Evolutionary conservation across 2,888 invertebrate species (phyloP).

Genomic region (Busseola fusca): DNA sequence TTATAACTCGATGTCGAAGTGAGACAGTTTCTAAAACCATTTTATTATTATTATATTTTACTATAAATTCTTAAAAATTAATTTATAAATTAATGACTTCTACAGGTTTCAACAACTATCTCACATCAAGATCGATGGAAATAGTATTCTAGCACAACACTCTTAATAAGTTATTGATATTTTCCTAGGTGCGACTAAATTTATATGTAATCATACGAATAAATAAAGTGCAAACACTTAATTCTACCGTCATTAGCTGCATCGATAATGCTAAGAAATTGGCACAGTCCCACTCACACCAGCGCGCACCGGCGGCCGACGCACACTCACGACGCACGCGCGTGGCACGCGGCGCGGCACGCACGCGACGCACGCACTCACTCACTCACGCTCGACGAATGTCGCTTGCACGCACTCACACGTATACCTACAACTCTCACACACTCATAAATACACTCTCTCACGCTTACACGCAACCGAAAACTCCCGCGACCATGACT

Average conservation of each 20-base stretch:
- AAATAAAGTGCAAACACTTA: conserved; percentile 90
- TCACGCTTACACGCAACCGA: conserved; percentile 69
- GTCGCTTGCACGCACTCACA: conserved; percentile 54
- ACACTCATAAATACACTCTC: conserved; percentile 55
- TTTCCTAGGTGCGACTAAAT: conserved; percentile 89
- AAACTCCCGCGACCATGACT: conserved; percentile 73
- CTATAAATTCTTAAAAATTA: conserved; percentile 88
- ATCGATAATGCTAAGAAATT: conserved; percentile 86
- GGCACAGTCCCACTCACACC: conserved; percentile 87
- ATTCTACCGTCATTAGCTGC: conserved; percentile 87
- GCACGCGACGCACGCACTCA: conserved; percentile 6
- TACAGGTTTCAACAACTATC: conserved; percentile 82
- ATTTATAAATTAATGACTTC: conserved; percentile 88
- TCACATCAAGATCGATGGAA: conserved; percentile 84
- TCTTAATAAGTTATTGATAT: conserved; percentile 89
- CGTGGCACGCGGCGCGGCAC: conserved; percentile 4
- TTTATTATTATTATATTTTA: conserved; percentile 82
- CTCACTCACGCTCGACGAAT: conserved; percentile 21
- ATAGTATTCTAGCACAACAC: conserved; percentile 88
- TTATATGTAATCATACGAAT: conserved; percentile 88
- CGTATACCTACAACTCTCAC: conserved; percentile 59
- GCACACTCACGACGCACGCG: conserved; percentile 5
- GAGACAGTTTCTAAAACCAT: conserved; percentile 83
- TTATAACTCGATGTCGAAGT: conserved; percentile 85
- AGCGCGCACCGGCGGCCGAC: conserved; percentile 56